Base-by-base conservation (phyloP, 2,797 vertebrate species). In the Enteromius radiatus region DNA sequence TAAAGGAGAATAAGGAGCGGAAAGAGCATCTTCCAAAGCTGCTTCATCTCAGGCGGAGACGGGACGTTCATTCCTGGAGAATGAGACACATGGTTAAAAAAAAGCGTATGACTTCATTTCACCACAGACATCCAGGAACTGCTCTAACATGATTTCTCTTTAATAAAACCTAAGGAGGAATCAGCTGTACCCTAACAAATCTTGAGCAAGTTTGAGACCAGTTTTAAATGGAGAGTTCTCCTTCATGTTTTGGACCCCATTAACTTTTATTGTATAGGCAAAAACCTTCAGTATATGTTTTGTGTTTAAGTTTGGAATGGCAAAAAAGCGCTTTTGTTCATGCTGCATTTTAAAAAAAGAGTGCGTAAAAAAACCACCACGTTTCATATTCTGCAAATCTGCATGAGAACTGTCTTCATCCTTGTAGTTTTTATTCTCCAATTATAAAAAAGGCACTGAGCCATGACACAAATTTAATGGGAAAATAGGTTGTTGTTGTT, bases 1-100 rank as follows among this genome's bases (percentile, higher is more conserved):
- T 86, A 88, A 78, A 95, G 90, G 75, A 94, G 86, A 85, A 92
- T 81, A 78, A 93, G 89, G 77, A 93, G 90, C 59, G 90, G 89
- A 88, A 94, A 89, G 89, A 87, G 88, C 82, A 89, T 76, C 84
- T 94, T 89, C 89, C 91, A 88, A 89, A 86, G 89, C 88, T 82
- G 90, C 90, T 92, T 94, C 95, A 95, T 96, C 88, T 88, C 90
- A 89, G 89, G 91, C 84, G 87, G 83, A 84, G 74, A 76, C 75
- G 68, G 84, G 76, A 82, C 64, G 76, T 86, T 88, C 88, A 89
- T 85, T 87, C 82, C 87, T 89, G 73, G 41, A 75, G 74, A 73
- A 28, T 31, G 54, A 61, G 49, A 65, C n/a, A 80, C 12, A 80
- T 7, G 69, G 52, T 56, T 61, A 28, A 56, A 43, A 41, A n/a